These are phyloP conservation scores for Andricus curvator DNA, from an alignment of 2,888 invertebrate species.

Conservation along the genomic window DNA sequence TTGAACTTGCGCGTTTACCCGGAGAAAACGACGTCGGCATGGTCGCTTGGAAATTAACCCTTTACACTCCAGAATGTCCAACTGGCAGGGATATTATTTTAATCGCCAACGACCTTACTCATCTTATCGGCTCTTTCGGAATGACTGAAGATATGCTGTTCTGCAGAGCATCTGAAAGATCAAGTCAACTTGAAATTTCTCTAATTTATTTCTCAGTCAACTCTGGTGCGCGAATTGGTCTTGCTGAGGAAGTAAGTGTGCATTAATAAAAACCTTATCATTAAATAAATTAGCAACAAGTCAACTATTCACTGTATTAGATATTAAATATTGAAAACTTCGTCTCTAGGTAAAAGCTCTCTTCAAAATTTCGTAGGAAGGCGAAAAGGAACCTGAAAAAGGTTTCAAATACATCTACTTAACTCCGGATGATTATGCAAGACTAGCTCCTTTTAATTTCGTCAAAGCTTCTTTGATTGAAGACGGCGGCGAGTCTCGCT, in stretches of 20 bases:
- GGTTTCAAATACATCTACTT: conserved; percentile 97
- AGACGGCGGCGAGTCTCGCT: conserved; percentile 94
- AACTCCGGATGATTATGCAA: conserved; percentile 93
- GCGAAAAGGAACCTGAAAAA: conserved; percentile 93
- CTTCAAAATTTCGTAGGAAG: conserved; percentile 95
- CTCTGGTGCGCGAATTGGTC: conserved; percentile 97
- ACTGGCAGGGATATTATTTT: conserved; percentile 94
- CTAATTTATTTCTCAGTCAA: conserved; percentile 97
- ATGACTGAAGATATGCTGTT: conserved; percentile 96
- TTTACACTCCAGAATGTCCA: conserved; percentile 79
- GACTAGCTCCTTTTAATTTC: conserved; percentile 88
- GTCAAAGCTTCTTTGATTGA: conserved; percentile 94
- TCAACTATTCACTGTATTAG: neutral
- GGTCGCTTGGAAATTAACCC: too few species aligned
- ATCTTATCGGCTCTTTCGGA: conserved; percentile 96
- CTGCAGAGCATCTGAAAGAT: conserved; percentile 90
- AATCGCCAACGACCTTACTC: conserved; percentile 98
- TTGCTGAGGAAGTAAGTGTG: conserved; percentile 89
- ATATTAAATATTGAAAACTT: conserved; percentile 6
- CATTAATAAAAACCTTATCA: neutral
- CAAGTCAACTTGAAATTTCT: conserved; percentile 91
- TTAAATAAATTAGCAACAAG: neutral
- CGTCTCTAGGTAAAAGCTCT: conserved; percentile 85
- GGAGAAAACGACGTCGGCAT: too few species aligned
- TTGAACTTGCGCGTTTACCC: too few species aligned